phyloP scores from a whole-genome alignment of 2,888 invertebrate species.

The Steinernema carpocapsae region DNA sequence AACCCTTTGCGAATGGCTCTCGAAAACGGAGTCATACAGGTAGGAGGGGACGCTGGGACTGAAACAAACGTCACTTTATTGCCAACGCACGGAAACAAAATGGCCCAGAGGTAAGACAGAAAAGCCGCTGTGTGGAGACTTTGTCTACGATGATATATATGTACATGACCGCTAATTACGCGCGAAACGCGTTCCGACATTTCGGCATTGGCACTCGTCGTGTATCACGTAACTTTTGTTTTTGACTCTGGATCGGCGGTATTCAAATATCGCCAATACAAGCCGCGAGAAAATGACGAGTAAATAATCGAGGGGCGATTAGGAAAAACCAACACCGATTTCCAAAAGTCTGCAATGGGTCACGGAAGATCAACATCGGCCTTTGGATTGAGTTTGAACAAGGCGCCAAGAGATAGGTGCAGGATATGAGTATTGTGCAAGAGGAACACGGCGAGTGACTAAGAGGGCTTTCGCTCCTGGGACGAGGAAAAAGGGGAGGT shows the following conservation, averaged over 20 bases:
- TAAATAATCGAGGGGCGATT: too few relatives aligned
- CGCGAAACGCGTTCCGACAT: slow-evolving; percentile 28
- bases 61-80: not conserved
- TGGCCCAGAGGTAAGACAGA: not conserved
- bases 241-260: not conserved
- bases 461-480: not conserved
- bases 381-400: not conserved
- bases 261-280: not conserved
- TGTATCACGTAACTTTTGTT: slow-evolving; percentile 28
- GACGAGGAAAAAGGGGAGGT: slow-evolving; percentile 23
- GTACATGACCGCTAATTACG: slow-evolving; percentile 26
- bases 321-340: not conserved
- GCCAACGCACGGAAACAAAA: not conserved
- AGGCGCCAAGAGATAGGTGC: not conserved
- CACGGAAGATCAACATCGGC: too few relatives aligned
- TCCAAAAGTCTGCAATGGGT: not conserved
- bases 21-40: not conserved
- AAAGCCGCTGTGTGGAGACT: slow-evolving; percentile 14
- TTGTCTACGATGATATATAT: slow-evolving; percentile 16
- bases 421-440: slow-evolving; percentile 23
- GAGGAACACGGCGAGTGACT: not conserved
- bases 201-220: not conserved
- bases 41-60: not conserved
- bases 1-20: too few relatives aligned
- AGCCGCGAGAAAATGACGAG: too few relatives aligned